phyloP scores from a whole-genome alignment of 2,113 vertebrate genomes.

The Onychostruthus taczanowskii region DNA sequence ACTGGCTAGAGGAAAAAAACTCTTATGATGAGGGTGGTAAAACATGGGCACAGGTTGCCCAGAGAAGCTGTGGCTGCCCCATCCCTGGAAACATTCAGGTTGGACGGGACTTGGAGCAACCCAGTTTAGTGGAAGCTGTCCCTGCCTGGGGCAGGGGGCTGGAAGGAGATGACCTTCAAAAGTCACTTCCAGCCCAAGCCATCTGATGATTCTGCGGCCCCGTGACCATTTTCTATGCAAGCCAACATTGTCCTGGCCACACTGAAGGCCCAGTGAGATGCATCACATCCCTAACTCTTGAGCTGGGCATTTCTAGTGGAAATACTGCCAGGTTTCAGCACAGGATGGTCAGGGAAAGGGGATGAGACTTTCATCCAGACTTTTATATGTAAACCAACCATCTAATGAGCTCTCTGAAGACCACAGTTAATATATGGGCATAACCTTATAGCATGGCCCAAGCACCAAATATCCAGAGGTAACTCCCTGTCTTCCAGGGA shows the following conservation, averaged over 20 bases:
- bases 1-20: background rate
- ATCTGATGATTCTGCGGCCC: background rate
- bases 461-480: background rate
- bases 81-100: background rate
- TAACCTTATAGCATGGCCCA: background rate
- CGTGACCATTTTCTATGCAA: background rate
- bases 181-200: background rate
- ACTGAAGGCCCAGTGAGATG: background rate
- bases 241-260: background rate
- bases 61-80: background rate
- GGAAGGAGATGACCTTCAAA: background rate
- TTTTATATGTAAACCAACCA: constrained; percentile 4
- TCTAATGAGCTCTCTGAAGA: constrained; percentile 56
- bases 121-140: background rate
- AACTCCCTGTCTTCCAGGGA: background rate
- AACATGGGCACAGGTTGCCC: background rate
- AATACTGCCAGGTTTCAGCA: background rate
- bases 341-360: background rate
- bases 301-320: background rate
- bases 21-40: background rate
- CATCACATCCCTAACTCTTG: background rate
- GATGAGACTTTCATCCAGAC: background rate
- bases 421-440: constrained; percentile 9
- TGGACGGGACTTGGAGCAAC: background rate
- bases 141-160: rapidly evolving